Conservation (phyloP, 30 jellyfish, hydroid and myxozoan species). For the Clytia hemisphaerica region DNA sequence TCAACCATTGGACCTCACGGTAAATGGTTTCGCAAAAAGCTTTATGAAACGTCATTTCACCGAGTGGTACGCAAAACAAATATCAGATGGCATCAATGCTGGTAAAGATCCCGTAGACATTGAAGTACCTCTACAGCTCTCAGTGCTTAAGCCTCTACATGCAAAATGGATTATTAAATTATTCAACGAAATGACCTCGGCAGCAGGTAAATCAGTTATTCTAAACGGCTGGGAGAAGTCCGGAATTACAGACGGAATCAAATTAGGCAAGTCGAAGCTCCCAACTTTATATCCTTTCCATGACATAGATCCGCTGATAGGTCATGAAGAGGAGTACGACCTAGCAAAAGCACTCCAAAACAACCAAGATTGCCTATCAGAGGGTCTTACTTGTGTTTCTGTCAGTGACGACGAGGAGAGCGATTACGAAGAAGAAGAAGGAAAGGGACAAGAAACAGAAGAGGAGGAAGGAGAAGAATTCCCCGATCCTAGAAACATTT, state of each 20-base stretch:
- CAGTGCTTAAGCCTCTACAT: no score
- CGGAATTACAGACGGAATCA: not conserved
- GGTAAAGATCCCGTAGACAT: no score
- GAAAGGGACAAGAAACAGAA: no score
- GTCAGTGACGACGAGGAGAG: not conserved
- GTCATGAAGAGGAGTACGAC: not conserved
- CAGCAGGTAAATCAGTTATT: not conserved
- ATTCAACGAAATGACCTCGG: slow-evolving; percentile 2
- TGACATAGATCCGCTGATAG: not conserved
- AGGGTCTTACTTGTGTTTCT: not conserved
- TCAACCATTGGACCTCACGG: not conserved
- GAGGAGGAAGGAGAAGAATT: slow-evolving; percentile 2
- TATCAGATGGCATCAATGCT: no score
- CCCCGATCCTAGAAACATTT: slow-evolving; percentile 1
- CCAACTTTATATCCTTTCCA: not conserved
- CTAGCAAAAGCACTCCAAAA: not conserved
- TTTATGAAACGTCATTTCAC: not conserved
- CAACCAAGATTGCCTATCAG: not conserved
- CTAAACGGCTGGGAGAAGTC: not conserved
- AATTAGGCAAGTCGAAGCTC: not conserved
- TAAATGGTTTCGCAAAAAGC: not conserved
- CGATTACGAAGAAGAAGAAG: slow-evolving; percentile 2
- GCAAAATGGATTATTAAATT: not conserved
- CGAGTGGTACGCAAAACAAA: slow-evolving; percentile 3
- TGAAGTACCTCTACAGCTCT: no score